Conservation (phyloP, 1,140 invertebrate species). For the Philotrypesis tridentata region DNA sequence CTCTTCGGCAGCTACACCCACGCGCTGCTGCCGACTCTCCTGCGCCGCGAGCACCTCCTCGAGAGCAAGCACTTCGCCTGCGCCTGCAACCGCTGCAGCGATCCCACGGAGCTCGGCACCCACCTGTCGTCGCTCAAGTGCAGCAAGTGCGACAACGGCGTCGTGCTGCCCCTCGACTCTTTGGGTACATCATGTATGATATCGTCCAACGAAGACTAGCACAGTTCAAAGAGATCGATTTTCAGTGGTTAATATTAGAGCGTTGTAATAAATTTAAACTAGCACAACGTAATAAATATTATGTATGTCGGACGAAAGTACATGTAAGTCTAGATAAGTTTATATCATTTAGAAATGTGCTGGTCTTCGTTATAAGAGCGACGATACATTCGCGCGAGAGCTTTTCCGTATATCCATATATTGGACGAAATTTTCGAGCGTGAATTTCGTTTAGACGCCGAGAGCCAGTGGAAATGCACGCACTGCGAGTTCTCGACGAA, state of each 20-base stretch:
- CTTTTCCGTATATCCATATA: too few species aligned
- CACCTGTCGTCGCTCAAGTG: conserved; percentile 86
- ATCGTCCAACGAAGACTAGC: not conserved
- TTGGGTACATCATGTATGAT: conserved; percentile 72
- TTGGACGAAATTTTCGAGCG: not conserved
- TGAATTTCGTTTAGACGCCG: conserved; percentile 70
- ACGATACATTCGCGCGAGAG: too few species aligned
- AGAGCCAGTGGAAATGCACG: conserved; percentile 82
- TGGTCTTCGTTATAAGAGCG: too few species aligned
- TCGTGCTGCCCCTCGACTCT: conserved; percentile 79
- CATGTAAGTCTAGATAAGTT: too few species aligned
- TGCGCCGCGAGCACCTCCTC: conserved; percentile 80
- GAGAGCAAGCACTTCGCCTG: conserved; percentile 87
- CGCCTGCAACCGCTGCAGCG: conserved; percentile 81
- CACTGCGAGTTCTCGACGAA: conserved; percentile 79
- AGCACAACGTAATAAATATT: too few species aligned
- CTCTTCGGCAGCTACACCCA: conserved; percentile 85
- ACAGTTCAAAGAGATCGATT: too few species aligned
- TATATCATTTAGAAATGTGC: too few species aligned
- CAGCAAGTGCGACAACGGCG: conserved; percentile 82
- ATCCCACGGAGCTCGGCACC: conserved; percentile 84
- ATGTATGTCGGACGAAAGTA: too few species aligned
- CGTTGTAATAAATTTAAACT: too few species aligned
- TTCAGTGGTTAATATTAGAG: too few species aligned
- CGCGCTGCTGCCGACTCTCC: conserved; percentile 82